A percentile compares a stretch with the other conserved stretches of the same genome.
Evolutionary conservation across 37 sponge, comb jelly and placozoan genomes (phyloP).

Genomic region (Aplysina aerophoba): DNA sequence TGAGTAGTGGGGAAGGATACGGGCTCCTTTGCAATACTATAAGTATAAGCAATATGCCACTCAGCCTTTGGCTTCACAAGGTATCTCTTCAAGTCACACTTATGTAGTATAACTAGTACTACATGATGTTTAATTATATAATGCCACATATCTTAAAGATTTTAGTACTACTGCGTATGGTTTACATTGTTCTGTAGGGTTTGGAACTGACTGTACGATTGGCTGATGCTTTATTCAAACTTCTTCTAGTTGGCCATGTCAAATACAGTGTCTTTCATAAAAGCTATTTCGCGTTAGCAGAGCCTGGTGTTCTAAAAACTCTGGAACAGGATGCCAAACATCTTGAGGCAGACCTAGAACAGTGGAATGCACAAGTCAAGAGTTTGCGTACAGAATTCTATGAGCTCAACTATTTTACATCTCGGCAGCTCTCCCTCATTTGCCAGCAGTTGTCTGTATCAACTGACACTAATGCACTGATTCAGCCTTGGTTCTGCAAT

Average conservation of each 20-base stretch:
- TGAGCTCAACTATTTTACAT: constrained; percentile 70
- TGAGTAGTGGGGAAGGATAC: no score
- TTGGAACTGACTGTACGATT: not conserved
- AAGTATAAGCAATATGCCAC: no score
- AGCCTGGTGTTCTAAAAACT: not conserved
- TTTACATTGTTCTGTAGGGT: constrained; percentile 2
- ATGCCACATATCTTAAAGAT: no score
- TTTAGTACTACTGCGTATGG: no score
- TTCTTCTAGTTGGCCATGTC: not conserved
- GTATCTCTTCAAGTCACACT: no score
- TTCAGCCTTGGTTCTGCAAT: not conserved
- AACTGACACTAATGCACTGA: not conserved
- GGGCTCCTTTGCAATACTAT: no score
- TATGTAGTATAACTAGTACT: no score
- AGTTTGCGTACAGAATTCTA: constrained; percentile 40
- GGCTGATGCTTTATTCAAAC: not conserved
- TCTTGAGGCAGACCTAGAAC: constrained; percentile 47
- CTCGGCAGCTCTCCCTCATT: constrained; percentile 54
- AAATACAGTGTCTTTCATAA: not conserved
- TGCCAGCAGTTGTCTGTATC: constrained; percentile 42
- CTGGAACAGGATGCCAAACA: constrained; percentile 25
- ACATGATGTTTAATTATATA: no score
- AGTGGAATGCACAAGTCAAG: constrained; percentile 44
- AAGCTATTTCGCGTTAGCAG: not conserved
- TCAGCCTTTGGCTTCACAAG: no score